phyloP scores from a whole-genome alignment of 2,888 invertebrate species.

The Sisyra nigra region DNA sequence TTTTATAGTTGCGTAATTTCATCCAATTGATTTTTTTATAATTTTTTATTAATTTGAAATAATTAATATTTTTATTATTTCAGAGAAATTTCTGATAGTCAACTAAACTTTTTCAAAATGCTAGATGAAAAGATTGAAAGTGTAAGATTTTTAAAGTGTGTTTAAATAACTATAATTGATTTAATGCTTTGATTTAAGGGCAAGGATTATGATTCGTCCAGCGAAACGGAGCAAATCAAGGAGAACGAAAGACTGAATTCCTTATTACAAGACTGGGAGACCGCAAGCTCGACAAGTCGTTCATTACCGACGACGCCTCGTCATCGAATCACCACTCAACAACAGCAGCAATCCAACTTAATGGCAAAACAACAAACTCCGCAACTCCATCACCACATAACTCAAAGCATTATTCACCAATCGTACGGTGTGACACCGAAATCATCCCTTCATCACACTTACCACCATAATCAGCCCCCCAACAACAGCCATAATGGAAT shows the following conservation, averaged over 20 bases:
- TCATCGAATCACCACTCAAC: constrained; percentile 18
- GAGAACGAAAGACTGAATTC: constrained; percentile 50
- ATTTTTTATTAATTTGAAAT: too few relatives aligned
- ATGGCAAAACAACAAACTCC: constrained; percentile 7
- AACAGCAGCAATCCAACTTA: constrained; percentile 7
- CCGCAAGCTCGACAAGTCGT: constrained; percentile 43
- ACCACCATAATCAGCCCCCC: neutral
- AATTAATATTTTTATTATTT: constrained; percentile 22
- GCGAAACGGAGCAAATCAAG: constrained; percentile 54
- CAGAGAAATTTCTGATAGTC: constrained; percentile 79
- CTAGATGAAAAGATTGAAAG: constrained; percentile 83
- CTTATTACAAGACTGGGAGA: constrained; percentile 61
- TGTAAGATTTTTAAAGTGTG: constrained; percentile 36
- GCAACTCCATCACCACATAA: constrained; percentile 7
- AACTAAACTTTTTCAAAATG: constrained; percentile 86
- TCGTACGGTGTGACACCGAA: constrained; percentile 21
- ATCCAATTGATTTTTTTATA: too few relatives aligned
- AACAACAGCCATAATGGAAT: neutral
- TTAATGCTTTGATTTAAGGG: constrained; percentile 47
- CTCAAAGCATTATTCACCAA: constrained; percentile 25
- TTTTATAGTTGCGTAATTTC: too few relatives aligned
- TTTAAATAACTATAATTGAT: too few relatives aligned
- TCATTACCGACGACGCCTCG: constrained; percentile 36
- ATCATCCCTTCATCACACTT: neutral
- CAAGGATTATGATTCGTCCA: constrained; percentile 63